phyloP scores from a whole-genome alignment of 2,113 vertebrate genomes.

The Chionis minor region DNA sequence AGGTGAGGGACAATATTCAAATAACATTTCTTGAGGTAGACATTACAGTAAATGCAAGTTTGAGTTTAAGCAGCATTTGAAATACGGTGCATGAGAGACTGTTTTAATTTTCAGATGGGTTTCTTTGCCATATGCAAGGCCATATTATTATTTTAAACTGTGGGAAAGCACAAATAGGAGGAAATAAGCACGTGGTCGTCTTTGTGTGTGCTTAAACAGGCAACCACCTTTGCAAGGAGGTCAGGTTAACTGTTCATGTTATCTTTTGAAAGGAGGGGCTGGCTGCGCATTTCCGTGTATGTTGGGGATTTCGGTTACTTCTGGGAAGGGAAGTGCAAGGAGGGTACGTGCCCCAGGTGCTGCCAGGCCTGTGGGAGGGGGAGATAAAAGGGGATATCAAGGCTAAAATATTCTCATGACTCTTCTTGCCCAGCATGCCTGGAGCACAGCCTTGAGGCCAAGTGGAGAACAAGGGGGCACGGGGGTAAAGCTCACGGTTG shows the following conservation, averaged over 20 bases:
- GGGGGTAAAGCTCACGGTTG: not conserved
- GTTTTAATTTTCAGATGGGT: not conserved
- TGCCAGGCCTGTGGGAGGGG: not conserved
- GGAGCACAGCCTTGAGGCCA: not conserved
- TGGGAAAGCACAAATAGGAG: not conserved
- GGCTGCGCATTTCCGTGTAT: not conserved
- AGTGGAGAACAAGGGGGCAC: accelerated
- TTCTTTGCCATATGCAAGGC: not conserved
- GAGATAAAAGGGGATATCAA: accelerated
- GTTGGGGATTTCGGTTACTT: not conserved
- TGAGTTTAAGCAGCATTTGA: not conserved
- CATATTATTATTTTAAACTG: not conserved
- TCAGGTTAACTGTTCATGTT: not conserved
- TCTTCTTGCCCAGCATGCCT: not conserved
- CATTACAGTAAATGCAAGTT: not conserved
- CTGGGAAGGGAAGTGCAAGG: not conserved
- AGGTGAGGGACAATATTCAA: not conserved
- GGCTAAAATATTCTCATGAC: not conserved
- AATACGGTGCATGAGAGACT: not conserved
- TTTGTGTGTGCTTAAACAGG: not conserved
- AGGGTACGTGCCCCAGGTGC: accelerated
- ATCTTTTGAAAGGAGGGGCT: not conserved
- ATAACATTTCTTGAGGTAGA: accelerated
- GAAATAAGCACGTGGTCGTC: not conserved
- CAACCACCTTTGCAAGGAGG: not conserved